A percentile compares a stretch with the other conserved stretches of the same genome.
phyloP scores from a whole-genome alignment of 2,113 vertebrate genomes.

The Barbus barbus region DNA sequence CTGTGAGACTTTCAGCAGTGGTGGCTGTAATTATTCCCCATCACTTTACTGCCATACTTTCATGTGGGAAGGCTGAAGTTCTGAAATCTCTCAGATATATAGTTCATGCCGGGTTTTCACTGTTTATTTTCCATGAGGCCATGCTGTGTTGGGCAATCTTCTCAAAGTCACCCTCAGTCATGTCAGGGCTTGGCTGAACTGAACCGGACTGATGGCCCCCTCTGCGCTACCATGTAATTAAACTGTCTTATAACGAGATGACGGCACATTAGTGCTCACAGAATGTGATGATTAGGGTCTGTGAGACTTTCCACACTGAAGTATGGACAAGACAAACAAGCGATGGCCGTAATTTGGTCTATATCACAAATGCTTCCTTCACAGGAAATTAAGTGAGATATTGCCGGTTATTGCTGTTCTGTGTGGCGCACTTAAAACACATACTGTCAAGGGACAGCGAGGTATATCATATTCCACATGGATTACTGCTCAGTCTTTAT shows the following conservation, averaged over 20 bases:
- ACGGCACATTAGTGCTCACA: slow-evolving; percentile 29
- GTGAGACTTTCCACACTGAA: neutral
- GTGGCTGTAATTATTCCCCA: slow-evolving; percentile 14
- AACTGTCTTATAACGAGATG: slow-evolving; percentile 21
- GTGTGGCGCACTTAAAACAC: neutral
- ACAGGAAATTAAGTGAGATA: neutral
- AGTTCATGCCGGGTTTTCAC: slow-evolving; percentile 9
- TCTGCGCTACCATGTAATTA: slow-evolving; percentile 32
- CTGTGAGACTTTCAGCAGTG: neutral
- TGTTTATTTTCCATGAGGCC: slow-evolving; percentile 22
- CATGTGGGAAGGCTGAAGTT: neutral
- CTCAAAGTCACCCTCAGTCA: slow-evolving; percentile 39
- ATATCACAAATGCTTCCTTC: neutral
- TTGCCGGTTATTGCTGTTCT: slow-evolving; percentile 1
- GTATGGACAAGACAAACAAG: neutral
- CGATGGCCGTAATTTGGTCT: neutral
- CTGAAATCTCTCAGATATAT: neutral
- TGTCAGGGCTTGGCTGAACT: slow-evolving; percentile 18
- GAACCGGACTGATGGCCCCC: slow-evolving; percentile 20
- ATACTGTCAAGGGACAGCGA: neutral
- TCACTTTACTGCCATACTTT: neutral
- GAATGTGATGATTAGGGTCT: slow-evolving; percentile 27
- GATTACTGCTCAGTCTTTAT: slow-evolving; percentile 25
- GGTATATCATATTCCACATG: slow-evolving; percentile 15
- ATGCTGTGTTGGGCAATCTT: slow-evolving; percentile 8